A percentile compares a stretch with the other conserved stretches of the same genome.
Conservation (phyloP, 2,113 vertebrate genomes). For the Peucedramus taeniatus region DNA sequence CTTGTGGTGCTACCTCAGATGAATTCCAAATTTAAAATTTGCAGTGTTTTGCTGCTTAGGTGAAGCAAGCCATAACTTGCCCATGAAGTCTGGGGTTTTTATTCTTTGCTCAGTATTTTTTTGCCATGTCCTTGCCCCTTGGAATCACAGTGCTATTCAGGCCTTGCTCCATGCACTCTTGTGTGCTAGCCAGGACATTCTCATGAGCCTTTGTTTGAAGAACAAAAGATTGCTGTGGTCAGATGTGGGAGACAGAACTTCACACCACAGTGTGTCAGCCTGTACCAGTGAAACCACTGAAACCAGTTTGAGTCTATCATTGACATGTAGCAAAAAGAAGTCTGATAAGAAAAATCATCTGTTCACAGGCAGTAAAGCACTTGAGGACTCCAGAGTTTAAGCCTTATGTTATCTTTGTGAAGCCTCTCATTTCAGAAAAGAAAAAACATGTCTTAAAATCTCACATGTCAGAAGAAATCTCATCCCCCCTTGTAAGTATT, state of each 20-base stretch:
- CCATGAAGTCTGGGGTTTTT: not conserved
- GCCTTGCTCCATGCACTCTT: not conserved
- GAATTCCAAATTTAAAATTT: not conserved
- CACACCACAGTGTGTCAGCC: not conserved
- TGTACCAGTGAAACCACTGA: not conserved
- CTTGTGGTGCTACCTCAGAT: not conserved
- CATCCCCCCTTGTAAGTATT: conserved; percentile 60
- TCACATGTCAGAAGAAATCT: conserved; percentile 77
- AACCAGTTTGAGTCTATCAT: not conserved
- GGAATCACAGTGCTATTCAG: rapidly evolving
- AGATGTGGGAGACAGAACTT: not conserved
- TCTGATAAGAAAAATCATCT: not conserved
- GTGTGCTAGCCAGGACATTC: not conserved
- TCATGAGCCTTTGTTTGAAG: not conserved
- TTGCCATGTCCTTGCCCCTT: not conserved
- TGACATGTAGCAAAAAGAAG: not conserved
- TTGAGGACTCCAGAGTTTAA: conserved; percentile 86
- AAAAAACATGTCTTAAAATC: conserved; percentile 70
- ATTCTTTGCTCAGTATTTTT: not conserved
- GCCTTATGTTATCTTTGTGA: conserved; percentile 87
- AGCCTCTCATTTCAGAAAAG: conserved; percentile 77
- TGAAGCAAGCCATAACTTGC: not conserved
- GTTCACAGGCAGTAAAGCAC: conserved; percentile 81
- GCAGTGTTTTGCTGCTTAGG: not conserved
- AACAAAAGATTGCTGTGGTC: not conserved